Base-by-base conservation (phyloP, 1,140 invertebrate species). In the Ooceraea biroi region DNA sequence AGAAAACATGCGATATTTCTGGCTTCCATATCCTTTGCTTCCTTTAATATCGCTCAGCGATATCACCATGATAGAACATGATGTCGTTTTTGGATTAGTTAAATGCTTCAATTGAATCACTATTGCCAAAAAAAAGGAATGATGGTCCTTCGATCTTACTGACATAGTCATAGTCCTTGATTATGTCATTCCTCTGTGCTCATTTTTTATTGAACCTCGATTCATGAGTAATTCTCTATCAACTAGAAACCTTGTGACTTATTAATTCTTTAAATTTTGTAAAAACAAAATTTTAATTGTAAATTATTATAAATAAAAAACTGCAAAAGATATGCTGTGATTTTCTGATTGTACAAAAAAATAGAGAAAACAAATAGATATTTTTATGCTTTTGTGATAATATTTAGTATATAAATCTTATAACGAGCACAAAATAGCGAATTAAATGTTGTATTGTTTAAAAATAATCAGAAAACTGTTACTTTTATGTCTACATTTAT, bases 21-120 rank as follows among this genome's bases (percentile, higher is more conserved):
- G 22, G 4, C 55, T 78, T 27, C 19, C 55, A 46, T 78, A 68
- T 78, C n/a, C 10, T 55, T 44, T 17, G 11, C 52, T 36, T 55
- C 68, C 1, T 22, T 55, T 27, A 52, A 25, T 30, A 14, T 17
- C 55, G 17, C 41, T 87, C 66, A 50, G 11, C 46, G 19, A 74
- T 52, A 58, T 87, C 50, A 36, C 5, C 46, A 68, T 73, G 44
- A 68, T 48, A 50, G 73, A 74, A 74, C n/a, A 82, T 17, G 27
- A 73, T 52, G 27, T 76, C 57, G 52, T 78, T 71, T 48, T 60
- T 84, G 72, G 84, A 88, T 88, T 87, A 87, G 14, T 73, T 78
- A 57, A 61, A n/a, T 55, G 72, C 57, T 61, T 76, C 60, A 69
- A 83, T 86, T 27, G 41, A 83, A 72, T 87, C 41, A 60, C 36